Percentiles rank a stretch among this genome's conserved stretches.
Evolutionary conservation across 1,140 invertebrate species (phyloP).

Genomic region (Drosophila sturtevanti): DNA sequence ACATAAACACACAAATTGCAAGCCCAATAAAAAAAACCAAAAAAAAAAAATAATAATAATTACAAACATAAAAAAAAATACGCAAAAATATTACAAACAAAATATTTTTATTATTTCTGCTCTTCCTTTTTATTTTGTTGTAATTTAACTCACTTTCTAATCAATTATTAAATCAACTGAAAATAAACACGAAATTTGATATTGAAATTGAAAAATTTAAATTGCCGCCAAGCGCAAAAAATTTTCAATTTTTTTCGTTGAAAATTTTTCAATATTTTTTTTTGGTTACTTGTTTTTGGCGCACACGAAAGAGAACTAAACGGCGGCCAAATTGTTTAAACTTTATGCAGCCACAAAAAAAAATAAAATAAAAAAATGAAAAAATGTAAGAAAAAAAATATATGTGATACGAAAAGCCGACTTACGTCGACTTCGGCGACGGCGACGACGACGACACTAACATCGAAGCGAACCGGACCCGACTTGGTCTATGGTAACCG

Average conservation of each 20-base stretch:
- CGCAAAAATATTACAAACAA: slow-evolving; percentile 32
- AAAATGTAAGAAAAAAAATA: neutral
- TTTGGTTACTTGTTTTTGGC: slow-evolving; percentile 68
- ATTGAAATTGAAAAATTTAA: slow-evolving; percentile 28
- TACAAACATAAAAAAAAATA: slow-evolving; percentile 24
- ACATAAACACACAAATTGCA: slow-evolving; percentile 21
- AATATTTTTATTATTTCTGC: slow-evolving; percentile 16
- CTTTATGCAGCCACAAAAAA: slow-evolving; percentile 60
- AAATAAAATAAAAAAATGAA: slow-evolving; percentile 41
- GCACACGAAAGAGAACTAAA: slow-evolving; percentile 73
- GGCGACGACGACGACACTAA: too few species aligned
- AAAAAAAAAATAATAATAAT: slow-evolving; percentile 8
- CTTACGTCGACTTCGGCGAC: slow-evolving; percentile 16
- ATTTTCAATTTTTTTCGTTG: slow-evolving; percentile 20
- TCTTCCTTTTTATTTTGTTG: neutral
- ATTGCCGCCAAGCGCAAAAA: slow-evolving; percentile 12
- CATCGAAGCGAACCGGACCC: slow-evolving; percentile 3
- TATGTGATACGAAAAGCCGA: slow-evolving; percentile 16
- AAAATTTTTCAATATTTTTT: slow-evolving; percentile 31
- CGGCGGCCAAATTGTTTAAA: slow-evolving; percentile 64
- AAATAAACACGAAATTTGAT: slow-evolving; percentile 24
- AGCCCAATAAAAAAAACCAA: neutral
- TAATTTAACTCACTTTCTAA: slow-evolving; percentile 39
- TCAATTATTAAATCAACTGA: slow-evolving; percentile 46
- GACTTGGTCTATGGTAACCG: neutral